phyloP scores from a whole-genome alignment of 1,140 invertebrate genomes.

The Drosophila fuyamai region DNA sequence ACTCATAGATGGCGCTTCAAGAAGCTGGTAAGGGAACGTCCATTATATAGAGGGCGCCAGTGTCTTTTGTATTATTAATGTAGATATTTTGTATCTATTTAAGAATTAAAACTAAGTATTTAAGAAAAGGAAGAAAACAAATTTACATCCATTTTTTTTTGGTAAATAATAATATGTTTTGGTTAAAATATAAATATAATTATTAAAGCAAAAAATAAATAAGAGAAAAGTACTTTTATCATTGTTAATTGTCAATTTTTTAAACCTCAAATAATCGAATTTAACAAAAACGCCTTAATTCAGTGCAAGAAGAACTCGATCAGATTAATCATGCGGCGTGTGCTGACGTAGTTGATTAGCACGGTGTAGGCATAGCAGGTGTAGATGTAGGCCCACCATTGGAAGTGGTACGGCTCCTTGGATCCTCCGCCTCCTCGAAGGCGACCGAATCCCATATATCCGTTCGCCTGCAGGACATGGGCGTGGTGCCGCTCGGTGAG shows the following conservation, averaged over 20 bases:
- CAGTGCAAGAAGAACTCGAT: slow-evolving; percentile 66
- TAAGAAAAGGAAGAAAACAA: too few species aligned
- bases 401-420: slow-evolving; percentile 73
- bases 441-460: slow-evolving; percentile 28
- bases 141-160: too few species aligned
- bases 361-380: slow-evolving; percentile 70
- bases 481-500: slow-evolving; percentile 65
- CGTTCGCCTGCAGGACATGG: slow-evolving; percentile 58
- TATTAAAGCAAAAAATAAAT: too few species aligned
- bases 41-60: background rate
- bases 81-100: background rate
- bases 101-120: too few species aligned
- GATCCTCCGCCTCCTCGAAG: slow-evolving; percentile 27
- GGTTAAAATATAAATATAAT: too few species aligned
- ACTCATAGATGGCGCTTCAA: slow-evolving; percentile 3
- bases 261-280: too few species aligned
- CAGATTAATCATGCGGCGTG: slow-evolving; percentile 69
- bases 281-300: background rate
- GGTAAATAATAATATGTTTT: too few species aligned
- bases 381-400: slow-evolving; percentile 84
- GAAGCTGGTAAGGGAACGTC: too few species aligned
- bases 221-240: too few species aligned
- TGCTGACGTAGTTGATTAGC: slow-evolving; percentile 70
- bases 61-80: background rate
- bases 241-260: too few species aligned